A percentile compares a stretch with the other conserved stretches of the same genome.
phyloP scores from a whole-genome alignment of 1,140 invertebrate genomes.

The Cotesia glomerata region DNA sequence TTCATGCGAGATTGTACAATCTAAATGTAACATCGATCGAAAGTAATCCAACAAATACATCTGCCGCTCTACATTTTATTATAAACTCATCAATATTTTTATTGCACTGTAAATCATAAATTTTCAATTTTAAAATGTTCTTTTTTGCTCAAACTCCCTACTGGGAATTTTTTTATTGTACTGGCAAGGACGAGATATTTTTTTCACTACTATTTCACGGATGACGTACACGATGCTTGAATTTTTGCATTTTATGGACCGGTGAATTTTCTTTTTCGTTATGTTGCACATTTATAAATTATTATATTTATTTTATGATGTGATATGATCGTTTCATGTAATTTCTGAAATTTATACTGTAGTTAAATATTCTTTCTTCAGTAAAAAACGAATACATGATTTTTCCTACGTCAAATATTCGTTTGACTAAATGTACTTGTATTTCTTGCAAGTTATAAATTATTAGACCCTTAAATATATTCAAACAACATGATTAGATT shows the following conservation, averaged over 20 bases:
- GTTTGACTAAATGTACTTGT: no score
- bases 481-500: no score
- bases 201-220: constrained; percentile 10
- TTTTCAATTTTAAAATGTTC: not conserved
- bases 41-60: no score
- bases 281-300: not conserved
- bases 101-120: no score
- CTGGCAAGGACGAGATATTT: not conserved
- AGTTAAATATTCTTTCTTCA: not conserved
- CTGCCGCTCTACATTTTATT: not conserved
- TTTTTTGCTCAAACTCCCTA: not conserved
- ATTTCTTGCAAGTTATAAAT: no score
- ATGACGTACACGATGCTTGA: not conserved
- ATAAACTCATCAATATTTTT: not conserved
- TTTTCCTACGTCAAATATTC: no score
- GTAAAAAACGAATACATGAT: not conserved
- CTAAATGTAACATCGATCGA: no score
- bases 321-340: not conserved
- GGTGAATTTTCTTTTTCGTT: not conserved
- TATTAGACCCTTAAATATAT: no score
- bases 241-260: not conserved
- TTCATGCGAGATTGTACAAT: constrained; percentile 2
- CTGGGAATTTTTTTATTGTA: no score
- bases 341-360: no score
- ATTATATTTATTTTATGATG: not conserved